Percentiles rank a stretch among this genome's conserved stretches.
phyloP scores from a whole-genome alignment of 2,797 vertebrate species.

The Loris lydekkerianus region DNA sequence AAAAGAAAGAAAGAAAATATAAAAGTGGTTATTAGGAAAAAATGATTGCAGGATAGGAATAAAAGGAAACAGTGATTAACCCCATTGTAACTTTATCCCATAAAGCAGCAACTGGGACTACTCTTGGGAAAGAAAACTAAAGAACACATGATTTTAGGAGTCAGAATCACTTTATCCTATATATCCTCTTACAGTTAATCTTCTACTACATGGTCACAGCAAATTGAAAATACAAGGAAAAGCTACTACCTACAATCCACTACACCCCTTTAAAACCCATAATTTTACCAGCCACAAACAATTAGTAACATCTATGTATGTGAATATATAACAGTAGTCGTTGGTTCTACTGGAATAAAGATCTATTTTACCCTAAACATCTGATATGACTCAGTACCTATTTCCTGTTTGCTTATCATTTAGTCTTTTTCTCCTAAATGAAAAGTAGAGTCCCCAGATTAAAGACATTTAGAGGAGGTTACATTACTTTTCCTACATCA shows the following conservation, averaged over 20 bases:
- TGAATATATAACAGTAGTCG: background rate
- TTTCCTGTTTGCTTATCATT: background rate
- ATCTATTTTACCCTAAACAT: background rate
- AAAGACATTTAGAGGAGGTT: background rate
- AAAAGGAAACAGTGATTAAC: background rate
- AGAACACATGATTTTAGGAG: background rate
- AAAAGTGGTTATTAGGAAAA: background rate
- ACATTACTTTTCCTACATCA: background rate
- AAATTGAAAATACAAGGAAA: background rate
- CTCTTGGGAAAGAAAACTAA: background rate
- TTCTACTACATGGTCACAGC: background rate
- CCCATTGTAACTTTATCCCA: background rate
- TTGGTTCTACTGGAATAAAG: background rate
- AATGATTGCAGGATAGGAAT: background rate
- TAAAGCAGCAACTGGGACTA: background rate
- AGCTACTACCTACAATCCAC: background rate
- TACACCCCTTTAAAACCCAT: background rate
- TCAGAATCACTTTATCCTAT: background rate
- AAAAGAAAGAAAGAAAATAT: background rate
- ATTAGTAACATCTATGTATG: background rate
- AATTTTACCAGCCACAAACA: background rate
- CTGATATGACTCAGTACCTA: background rate
- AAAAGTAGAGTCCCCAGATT: background rate
- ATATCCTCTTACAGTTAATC: background rate
- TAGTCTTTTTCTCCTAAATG: background rate